Percentiles rank a stretch among this genome's conserved stretches.
These are phyloP conservation scores for Platorchestia sp. DNA, from an alignment of 1,140 invertebrate species.

Conservation along the genomic window DNA sequence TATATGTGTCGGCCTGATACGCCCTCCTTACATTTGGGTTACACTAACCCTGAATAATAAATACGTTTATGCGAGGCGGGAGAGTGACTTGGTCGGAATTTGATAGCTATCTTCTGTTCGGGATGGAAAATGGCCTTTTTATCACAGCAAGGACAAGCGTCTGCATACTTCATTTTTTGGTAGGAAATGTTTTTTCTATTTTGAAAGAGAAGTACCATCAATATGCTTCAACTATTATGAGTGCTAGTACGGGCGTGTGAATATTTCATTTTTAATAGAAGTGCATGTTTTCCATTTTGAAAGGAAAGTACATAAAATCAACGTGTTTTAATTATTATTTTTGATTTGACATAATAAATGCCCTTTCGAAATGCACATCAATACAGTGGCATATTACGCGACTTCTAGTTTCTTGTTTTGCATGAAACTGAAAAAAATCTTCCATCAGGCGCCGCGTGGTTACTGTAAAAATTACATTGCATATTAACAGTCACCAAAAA, in stretches of 20 bases:
- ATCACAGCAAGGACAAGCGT: too few relatives aligned
- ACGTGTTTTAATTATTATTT: background rate
- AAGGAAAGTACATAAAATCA: background rate
- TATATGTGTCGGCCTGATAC: background rate
- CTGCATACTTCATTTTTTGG: too few relatives aligned
- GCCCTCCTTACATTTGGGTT: constrained; percentile 17
- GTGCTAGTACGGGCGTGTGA: too few relatives aligned
- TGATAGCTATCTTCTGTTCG: background rate
- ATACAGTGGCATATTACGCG: background rate
- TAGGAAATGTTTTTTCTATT: too few relatives aligned
- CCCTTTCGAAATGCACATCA: background rate
- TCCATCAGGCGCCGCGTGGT: too few relatives aligned
- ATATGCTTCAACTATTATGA: too few relatives aligned
- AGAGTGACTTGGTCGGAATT: background rate
- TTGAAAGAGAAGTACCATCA: too few relatives aligned
- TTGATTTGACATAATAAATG: background rate
- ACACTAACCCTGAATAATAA: background rate
- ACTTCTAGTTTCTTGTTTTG: background rate
- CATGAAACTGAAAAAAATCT: too few relatives aligned
- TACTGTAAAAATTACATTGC: too few relatives aligned
- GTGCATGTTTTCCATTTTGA: background rate
- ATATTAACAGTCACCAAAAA: too few relatives aligned
- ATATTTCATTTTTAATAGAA: too few relatives aligned
- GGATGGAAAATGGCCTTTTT: background rate
- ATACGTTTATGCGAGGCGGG: background rate